Conservation (phyloP, 2,797 vertebrate genomes). For the Amphiprion clarkii region DNA sequence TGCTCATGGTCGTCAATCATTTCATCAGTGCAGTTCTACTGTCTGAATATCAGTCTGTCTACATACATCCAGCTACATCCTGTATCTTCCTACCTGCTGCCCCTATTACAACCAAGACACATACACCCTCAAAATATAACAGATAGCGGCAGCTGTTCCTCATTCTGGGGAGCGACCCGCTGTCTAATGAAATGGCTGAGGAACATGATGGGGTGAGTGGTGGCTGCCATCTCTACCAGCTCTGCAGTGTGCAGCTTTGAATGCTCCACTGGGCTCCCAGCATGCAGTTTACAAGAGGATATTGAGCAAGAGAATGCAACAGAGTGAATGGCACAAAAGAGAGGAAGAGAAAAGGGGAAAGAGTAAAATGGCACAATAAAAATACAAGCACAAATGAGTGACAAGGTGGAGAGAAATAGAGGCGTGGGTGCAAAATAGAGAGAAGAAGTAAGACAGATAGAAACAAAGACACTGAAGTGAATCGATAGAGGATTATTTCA, state of each 20-base stretch:
- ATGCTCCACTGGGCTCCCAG: constrained; percentile 49
- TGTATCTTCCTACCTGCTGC: background rate
- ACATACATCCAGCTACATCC: background rate
- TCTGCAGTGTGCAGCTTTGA: constrained; percentile 30
- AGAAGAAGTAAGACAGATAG: constrained; percentile 32
- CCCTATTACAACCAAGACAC: background rate
- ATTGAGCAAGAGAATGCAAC: constrained; percentile 40
- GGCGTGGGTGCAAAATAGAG: constrained; percentile 2
- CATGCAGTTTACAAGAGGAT: constrained; percentile 47
- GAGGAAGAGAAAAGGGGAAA: constrained; percentile 4
- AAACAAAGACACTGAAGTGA: constrained; percentile 45
- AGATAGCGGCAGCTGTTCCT: constrained; percentile 29
- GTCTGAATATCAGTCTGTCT: background rate
- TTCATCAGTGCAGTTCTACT: background rate
- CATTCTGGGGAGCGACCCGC: constrained; percentile 27
- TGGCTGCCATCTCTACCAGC: constrained; percentile 32
- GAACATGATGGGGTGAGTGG: constrained; percentile 58
- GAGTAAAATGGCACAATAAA: constrained; percentile 23
- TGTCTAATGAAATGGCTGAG: constrained; percentile 61
- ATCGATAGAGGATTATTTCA: constrained; percentile 57
- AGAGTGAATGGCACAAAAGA: constrained; percentile 25
- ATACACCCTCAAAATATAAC: constrained; percentile 20
- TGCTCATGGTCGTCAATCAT: background rate
- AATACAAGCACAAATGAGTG: constrained; percentile 38
- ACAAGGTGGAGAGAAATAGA: constrained; percentile 33